A percentile compares a stretch with the other conserved stretches of the same genome.
Evolutionary conservation across 2,888 invertebrate genomes (phyloP).

Genomic region (Chydorus sphaericus): DNA sequence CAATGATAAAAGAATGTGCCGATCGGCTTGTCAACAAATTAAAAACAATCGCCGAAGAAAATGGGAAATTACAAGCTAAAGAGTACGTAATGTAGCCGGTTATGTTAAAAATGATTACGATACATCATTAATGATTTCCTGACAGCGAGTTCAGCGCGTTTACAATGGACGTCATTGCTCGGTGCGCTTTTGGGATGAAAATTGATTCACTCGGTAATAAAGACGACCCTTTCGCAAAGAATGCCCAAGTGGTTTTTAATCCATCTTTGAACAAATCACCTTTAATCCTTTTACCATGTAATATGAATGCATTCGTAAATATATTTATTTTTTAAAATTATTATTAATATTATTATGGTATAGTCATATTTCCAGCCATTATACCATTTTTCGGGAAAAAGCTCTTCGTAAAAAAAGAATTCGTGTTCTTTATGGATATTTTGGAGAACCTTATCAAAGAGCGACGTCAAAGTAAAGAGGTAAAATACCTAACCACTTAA

Average conservation of each 20-base stretch:
- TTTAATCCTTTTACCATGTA: slow-evolving; percentile 6
- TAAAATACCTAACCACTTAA: neutral
- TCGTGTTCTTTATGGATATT: slow-evolving; percentile 2
- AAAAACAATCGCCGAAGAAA: neutral
- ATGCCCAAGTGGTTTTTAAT: slow-evolving; percentile 1
- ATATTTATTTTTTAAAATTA: too few species aligned
- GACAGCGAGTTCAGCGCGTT: slow-evolving; percentile 5
- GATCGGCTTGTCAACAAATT: neutral
- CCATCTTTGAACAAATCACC: neutral
- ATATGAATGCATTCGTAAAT: neutral
- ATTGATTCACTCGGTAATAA: neutral
- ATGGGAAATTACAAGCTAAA: slow-evolving; percentile 6
- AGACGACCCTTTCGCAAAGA: slow-evolving; percentile 2
- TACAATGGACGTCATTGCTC: neutral
- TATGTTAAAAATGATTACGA: too few species aligned
- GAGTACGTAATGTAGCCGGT: neutral
- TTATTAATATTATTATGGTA: too few species aligned
- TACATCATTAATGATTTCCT: neutral
- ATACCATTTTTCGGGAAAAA: neutral
- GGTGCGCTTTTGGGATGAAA: slow-evolving; percentile 2
- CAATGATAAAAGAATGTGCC: neutral
- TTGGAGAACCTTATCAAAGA: slow-evolving; percentile 2
- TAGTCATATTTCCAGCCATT: too few species aligned
- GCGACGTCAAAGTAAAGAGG: neutral
- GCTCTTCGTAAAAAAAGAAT: neutral